Base-by-base conservation (phyloP, 2,797 vertebrate genomes). In the Oreochromis grahami region DNA sequence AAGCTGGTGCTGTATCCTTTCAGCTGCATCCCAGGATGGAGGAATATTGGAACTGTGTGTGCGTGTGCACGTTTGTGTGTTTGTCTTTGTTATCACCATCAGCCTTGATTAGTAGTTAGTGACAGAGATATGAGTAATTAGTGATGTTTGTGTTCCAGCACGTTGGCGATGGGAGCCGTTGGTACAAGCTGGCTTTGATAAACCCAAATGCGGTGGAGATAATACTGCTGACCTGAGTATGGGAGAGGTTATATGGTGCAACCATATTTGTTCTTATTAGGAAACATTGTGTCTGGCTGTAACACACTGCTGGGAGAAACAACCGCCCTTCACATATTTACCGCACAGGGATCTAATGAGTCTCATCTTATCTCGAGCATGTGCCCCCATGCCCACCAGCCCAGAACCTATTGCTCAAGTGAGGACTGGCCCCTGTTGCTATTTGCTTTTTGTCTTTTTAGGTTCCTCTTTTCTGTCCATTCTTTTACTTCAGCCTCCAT, bases 101-200 rank as follows among this genome's bases (percentile, higher is more conserved):
- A 79, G 79, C 58, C 45, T 24, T 78, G 76, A 84, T 90, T 89
- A 87, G 77, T 24, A 41, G 76, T 86, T 81, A 70, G 77, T 43
- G 36, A 85, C 88, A 68, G 63, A 81, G 80, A 84, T 43, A 17
- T 24, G 21, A 45, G 83, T 87, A 85, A 93, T 91, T 88, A 89
- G 82, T 83, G 29, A 29, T 50, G 65, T 89, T 88, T 77, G 38
- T 83, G 84, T 90, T 85, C 45, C 78, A 58, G 79, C 38, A 10
- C 51, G 32, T 85, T 79, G 72, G 24, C 5, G 14, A 45, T 17
- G 21, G 65, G 14, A 43, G 13, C 70, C 5, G 4, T 11, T 38
- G 77, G 84, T 78, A 8, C 26, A 86, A 65, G 78, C 29, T 15
- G 60, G 78, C 76, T 86, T 83, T 86, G 83, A 90, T 86, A 80